Conservation (phyloP, 2,797 vertebrate genomes). For the Pogonophryne albipinna region DNA sequence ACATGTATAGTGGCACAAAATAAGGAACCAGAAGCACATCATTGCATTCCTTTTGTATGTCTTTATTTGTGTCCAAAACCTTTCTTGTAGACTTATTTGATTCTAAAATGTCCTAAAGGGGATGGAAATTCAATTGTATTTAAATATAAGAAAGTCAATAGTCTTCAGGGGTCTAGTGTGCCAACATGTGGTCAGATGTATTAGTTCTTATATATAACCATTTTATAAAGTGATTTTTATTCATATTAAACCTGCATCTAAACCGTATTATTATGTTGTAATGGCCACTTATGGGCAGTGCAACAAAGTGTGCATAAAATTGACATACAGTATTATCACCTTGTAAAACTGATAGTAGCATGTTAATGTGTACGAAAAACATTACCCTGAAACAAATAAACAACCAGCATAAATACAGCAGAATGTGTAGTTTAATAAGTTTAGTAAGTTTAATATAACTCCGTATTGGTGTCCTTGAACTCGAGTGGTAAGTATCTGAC, state of each 20-base stretch:
- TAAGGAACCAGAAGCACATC: conserved; percentile 6
- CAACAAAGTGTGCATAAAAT: too few species aligned
- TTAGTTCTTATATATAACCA: too few species aligned
- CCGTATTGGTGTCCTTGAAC: not conserved
- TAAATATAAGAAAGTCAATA: not conserved
- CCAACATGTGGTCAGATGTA: not conserved
- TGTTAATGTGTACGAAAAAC: not conserved
- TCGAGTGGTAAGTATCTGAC: too few species aligned
- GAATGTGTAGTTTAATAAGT: too few species aligned
- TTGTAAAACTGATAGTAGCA: not conserved
- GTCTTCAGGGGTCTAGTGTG: not conserved
- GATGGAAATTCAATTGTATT: not conserved
- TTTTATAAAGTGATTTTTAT: not conserved
- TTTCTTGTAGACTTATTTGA: not conserved
- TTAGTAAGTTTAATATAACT: too few species aligned
- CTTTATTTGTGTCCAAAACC: not conserved
- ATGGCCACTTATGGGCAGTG: too few species aligned
- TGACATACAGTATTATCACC: not conserved
- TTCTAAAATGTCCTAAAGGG: not conserved
- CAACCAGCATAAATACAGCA: not conserved
- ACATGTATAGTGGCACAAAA: conserved; percentile 35
- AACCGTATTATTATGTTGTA: not conserved
- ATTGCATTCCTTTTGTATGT: not conserved
- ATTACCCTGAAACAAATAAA: too few species aligned
- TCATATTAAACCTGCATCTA: not conserved